Evolutionary conservation across 2,797 vertebrate genomes (phyloP).

Genomic region (Danio albolineatus): DNA sequence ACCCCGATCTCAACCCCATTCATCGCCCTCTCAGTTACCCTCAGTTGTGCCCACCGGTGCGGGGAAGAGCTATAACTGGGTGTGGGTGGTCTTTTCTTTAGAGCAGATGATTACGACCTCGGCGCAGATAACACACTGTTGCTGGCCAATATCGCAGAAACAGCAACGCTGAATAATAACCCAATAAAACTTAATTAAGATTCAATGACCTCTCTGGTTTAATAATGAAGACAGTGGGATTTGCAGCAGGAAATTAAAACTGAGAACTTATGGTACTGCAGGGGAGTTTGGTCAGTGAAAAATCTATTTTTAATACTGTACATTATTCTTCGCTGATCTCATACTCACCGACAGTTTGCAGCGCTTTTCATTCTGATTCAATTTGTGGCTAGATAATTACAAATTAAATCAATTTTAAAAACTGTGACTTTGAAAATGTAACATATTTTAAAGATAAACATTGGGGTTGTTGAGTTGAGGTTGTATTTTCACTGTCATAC

Average conservation of each 20-base stretch:
- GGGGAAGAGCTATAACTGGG: neutral
- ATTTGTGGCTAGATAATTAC: conserved; percentile 8
- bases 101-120: conserved; percentile 52
- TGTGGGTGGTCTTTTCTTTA: conserved; percentile 16
- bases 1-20: conserved; percentile 10
- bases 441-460: too few species aligned
- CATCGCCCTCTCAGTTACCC: neutral
- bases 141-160: conserved; percentile 66
- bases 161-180: conserved; percentile 73
- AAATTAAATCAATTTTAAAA: neutral
- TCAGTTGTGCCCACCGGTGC: neutral
- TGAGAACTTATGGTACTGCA: conserved; percentile 59
- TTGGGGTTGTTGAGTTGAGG: too few species aligned
- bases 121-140: conserved; percentile 55
- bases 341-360: neutral
- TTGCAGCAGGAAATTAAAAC: conserved; percentile 72
- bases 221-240: conserved; percentile 70
- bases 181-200: conserved; percentile 78
- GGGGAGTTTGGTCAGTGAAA: conserved; percentile 62
- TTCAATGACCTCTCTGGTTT: conserved; percentile 73
- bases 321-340: conserved; percentile 42
- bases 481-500: too few species aligned
- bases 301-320: conserved; percentile 49
- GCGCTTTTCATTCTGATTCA: conserved; percentile 19
- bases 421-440: too few species aligned